Base-by-base conservation (phyloP, 2,888 invertebrate species). In the Hirtodrosophila alboralis region DNA sequence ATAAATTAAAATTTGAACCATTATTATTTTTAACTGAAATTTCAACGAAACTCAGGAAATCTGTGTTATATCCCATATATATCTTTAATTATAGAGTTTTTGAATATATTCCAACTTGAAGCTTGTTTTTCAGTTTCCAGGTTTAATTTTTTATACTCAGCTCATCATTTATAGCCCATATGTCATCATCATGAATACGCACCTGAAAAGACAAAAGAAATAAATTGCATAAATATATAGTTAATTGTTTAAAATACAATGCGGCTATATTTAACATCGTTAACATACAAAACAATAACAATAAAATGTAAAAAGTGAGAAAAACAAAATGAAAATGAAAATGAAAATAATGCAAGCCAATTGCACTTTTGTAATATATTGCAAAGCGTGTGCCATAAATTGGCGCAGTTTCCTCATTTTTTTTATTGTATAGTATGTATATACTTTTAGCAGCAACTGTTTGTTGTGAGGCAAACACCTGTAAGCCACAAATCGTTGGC, bases 401-500 rank as follows among this genome's bases (percentile, higher is more conserved):
- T 58, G 37, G 16, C 45, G 34, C 31, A 43, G 41, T 66, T 72
- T 70, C 56, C 65, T 57, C 47, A 44, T 53, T 48, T 44, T 31
- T 30, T 45, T 27, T 44, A 14, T 34, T 27, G 10, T 23, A 27
- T 26, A 18, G 38, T 71, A 23, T 31, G 14, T 56, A 6, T 28
- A 30, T 31, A 63, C 21, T 37, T 34, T 54, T 37, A 38, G 54
- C 47, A 57, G 28, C 61, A 57, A 30, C 56, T 49, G 73, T 30
- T 62, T 59, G 56, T 48, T 58, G 58, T 4, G 47, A 53, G 75
- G 56, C 56, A 79, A 80, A 79, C 87, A 84, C 87, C 87, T 84
- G 87, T 80, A 71, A 74, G 86, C 74, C 85, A 84, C 85, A 84
- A 81, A 84, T 84, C 83, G 81, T 67, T 67, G 73, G 63, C 63